Evolutionary conservation across 2,888 invertebrate species (phyloP), one percentile per base, ranked within the genome.

Genomic region (Sussaba pulchella): DNA sequence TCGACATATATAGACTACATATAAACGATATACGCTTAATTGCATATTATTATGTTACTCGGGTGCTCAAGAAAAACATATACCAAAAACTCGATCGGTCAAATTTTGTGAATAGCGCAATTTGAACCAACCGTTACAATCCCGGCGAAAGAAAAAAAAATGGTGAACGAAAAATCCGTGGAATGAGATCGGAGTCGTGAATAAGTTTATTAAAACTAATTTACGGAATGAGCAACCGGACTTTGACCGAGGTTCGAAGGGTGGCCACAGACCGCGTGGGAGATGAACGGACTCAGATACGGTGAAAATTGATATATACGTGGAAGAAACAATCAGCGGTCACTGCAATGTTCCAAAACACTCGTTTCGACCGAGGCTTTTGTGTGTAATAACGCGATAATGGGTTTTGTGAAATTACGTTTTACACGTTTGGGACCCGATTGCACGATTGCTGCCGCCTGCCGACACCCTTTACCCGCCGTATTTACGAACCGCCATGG

Each of bases 321-420:
- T 10, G 14, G 41, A 69, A 39, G 19, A 9, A 39, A 17, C 12
- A 52, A 54, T 41, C n/a, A 2, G n/a, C n/a, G 41, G 61, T 21
- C 61, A 41, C 21, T 21, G 61, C 19, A 39, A 61, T 21, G 66
- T 12, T 14, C 36, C 54, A 41, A 41, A 9, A 9, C 41, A 31
- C 64, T 39, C 17, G 17, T 17, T n/a, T 21, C 21, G 39, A 19
- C 61, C 21, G 41, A 41, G 69, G 14, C 24, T 24, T 69, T 52
- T 54, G 41, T 69, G 54, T 54, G 54, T 69, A 69, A 69, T 69
- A 54, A 69, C 41, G 43, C 14, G n/a, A n/a, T 54, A 54, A 69
- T 54, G 43, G 69, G 24, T 69, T 69, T 69, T 12, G 69, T 69
- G 54, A 69, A 54, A 54, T 69, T 41, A 69, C 69, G 54, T 54